These are phyloP conservation scores for Pterostichus niger DNA, from an alignment of 2,888 invertebrate species.

Conservation along the genomic window DNA sequence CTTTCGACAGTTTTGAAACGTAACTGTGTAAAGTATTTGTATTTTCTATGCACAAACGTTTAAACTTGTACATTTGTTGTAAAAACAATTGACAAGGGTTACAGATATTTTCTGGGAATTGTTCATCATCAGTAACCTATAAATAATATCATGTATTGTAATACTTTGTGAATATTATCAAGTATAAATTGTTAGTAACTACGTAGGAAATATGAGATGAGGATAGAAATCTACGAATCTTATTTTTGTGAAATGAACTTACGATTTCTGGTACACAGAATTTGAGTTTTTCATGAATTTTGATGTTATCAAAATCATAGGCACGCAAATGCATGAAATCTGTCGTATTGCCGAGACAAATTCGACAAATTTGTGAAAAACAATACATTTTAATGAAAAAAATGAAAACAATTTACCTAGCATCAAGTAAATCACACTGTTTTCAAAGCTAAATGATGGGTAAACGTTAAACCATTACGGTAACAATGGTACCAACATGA, in stretches of 20 bases:
- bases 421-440: too few relatives aligned
- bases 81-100: background rate
- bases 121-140: slow-evolving; percentile 9
- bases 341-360: slow-evolving; percentile 22
- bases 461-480: too few relatives aligned
- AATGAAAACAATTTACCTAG: slow-evolving; percentile 31
- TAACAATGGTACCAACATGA: too few relatives aligned
- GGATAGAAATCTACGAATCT: background rate
- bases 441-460: too few relatives aligned
- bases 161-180: background rate
- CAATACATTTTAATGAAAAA: slow-evolving; percentile 41
- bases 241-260: slow-evolving; percentile 15
- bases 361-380: slow-evolving; percentile 59
- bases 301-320: slow-evolving; percentile 46
- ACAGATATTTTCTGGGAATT: slow-evolving; percentile 23
- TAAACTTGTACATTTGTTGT: slow-evolving; percentile 44
- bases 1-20: slow-evolving; percentile 7
- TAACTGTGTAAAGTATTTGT: slow-evolving; percentile 29
- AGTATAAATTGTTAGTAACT: background rate
- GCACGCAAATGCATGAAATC: slow-evolving; percentile 28
- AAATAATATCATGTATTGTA: slow-evolving; percentile 1
- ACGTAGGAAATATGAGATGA: background rate
- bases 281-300: slow-evolving; percentile 54
- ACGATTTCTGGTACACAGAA: slow-evolving; percentile 60
- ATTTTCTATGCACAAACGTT: slow-evolving; percentile 46